Base-by-base conservation (phyloP, 1,140 invertebrate species). In the Leptoteleia sp. region DNA sequence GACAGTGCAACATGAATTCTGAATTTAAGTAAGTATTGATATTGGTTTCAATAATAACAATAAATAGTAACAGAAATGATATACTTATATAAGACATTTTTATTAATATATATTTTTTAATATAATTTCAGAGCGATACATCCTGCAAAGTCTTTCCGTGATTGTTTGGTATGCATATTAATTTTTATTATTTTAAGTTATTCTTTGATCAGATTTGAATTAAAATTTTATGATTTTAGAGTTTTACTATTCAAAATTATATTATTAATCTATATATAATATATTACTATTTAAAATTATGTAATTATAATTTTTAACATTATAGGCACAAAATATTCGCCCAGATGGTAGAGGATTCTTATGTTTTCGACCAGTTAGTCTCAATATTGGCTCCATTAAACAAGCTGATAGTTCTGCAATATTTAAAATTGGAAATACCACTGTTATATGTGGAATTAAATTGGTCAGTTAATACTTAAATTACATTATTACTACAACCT, bases 361-460 rank as follows among this genome's bases (percentile, higher is more conserved):
- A 33, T 90, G 91, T 67, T 93, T 93, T 81, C 89, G 93, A 48
- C 91, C 92, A 16, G 86, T 91, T 9, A 88, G 90, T 13, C 76
- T 93, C 4, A 93, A 93, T 84, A 87, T 92, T 40, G 90, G 91
- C n/a, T 92, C 93, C 4, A 91, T 95, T 33, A 89, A 88, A 37
- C 93, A 93, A 76, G 92, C 94, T 1, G 93, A 95, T 82, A 93
- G 93, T 47, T 95, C 94, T 33, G 92, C 94, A 3, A 88, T 94
- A 64, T 91, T 93, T 4, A 94, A 93, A 90, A 87, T 94, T 62
- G 94, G 94, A n/a, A 92, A 93, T 77, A 94, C 94, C 8, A 92
- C 91, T 62, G 91, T 94, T 11, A 88, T 94, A 27, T 95, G 94
- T 91, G 94, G 94, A n/a, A 92, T 95, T 15, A 95, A 95, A 90